Conservation (phyloP, 92 coral and sea anemone species). For the Actinostola sp. region DNA sequence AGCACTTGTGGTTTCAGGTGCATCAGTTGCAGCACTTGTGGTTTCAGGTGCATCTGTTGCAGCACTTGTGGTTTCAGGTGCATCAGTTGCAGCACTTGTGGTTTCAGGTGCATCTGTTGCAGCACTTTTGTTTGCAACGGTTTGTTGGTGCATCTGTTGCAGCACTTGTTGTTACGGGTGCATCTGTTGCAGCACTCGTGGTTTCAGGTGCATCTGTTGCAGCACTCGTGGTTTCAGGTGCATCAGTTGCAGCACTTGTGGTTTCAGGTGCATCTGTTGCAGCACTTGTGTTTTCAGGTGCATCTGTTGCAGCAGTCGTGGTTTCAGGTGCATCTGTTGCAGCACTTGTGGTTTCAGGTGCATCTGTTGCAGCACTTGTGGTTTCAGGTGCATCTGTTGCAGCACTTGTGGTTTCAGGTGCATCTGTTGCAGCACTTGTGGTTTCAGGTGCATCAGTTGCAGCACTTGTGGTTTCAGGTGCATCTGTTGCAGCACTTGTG, state of each 20-base stretch:
- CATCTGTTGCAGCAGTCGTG: not conserved
- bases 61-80: not conserved
- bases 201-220: not conserved
- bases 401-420: not conserved
- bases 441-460: not conserved
- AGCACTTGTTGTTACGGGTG: too few relatives aligned
- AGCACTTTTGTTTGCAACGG: too few relatives aligned
- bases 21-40: too few relatives aligned
- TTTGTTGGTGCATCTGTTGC: too few relatives aligned
- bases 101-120: too few relatives aligned
- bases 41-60: not conserved
- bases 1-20: too few relatives aligned
- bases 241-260: not conserved
- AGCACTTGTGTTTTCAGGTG: not conserved
- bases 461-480: too few relatives aligned
- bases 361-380: not conserved
- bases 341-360: not conserved
- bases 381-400: conserved; percentile 2
- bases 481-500: not conserved
- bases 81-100: too few relatives aligned
- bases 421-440: not conserved
- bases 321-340: not conserved
- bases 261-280: not conserved
- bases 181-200: not conserved
- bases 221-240: not conserved